Conservation (phyloP, 2,113 vertebrate genomes). For the Boulengeromyrus knoepffleri region DNA sequence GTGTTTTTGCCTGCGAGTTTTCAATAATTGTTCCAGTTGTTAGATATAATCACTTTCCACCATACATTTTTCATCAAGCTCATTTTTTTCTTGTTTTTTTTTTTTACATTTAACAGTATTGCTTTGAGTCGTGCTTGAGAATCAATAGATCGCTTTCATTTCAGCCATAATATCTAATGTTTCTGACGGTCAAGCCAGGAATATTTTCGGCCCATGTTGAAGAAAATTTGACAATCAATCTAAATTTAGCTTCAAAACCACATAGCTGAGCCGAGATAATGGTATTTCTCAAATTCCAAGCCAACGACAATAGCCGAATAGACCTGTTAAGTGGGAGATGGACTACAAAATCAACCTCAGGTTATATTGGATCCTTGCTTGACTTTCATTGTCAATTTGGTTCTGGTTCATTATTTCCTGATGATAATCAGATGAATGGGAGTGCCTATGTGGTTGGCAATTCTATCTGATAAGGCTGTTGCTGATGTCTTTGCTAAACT, state of each 20-base stretch:
- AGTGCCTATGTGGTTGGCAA: background rate
- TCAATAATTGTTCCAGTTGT: background rate
- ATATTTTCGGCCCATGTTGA: background rate
- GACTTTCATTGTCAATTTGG: background rate
- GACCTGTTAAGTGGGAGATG: background rate
- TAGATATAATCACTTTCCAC: conserved; percentile 11
- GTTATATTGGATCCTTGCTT: background rate
- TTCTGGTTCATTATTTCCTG: background rate
- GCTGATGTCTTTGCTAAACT: background rate
- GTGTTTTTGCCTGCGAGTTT: background rate
- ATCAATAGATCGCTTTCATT: background rate
- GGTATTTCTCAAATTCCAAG: background rate
- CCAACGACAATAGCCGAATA: background rate
- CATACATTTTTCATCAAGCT: background rate
- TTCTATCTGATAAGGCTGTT: background rate
- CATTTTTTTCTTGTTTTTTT: background rate
- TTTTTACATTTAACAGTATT: background rate
- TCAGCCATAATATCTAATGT: background rate
- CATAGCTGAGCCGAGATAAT: background rate
- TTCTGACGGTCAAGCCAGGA: background rate
- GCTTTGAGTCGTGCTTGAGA: background rate
- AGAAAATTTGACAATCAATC: background rate
- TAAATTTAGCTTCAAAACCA: background rate
- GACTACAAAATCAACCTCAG: background rate
- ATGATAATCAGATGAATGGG: background rate